Percentiles rank a stretch among this genome's conserved stretches.
Conservation (phyloP, 2,888 invertebrate genomes). For the Metellina segmentata region DNA sequence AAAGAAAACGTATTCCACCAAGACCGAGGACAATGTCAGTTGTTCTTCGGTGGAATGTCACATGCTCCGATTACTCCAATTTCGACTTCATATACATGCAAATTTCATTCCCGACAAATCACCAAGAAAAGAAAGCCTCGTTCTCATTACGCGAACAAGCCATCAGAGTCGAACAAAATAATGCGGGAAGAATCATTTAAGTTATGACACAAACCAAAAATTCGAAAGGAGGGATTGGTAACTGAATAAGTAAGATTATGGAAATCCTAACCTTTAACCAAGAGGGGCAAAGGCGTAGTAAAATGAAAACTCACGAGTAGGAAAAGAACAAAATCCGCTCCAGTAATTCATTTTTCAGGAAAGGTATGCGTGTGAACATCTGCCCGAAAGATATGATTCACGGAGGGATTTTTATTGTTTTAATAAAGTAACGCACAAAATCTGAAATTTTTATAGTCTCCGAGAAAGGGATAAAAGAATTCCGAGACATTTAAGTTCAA, state of each 20-base stretch:
- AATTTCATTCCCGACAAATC: conserved; percentile 44
- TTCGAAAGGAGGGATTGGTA: neutral
- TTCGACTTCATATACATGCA: conserved; percentile 45
- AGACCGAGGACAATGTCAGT: neutral
- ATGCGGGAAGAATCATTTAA: conserved; percentile 26
- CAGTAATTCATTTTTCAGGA: neutral
- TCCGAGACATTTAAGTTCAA: neutral
- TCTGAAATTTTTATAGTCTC: conserved; percentile 1
- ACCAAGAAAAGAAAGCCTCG: conserved; percentile 17
- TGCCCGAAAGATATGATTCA: conserved; percentile 15
- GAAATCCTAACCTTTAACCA: conserved; percentile 63
- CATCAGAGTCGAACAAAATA: conserved; percentile 40
- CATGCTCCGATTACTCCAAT: neutral
- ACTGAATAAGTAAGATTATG: conserved; percentile 72
- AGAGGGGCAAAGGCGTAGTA: neutral
- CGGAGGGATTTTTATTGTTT: conserved; percentile 2
- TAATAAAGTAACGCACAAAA: conserved; percentile 40
- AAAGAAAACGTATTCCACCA: conserved; percentile 6
- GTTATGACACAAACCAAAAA: conserved; percentile 19
- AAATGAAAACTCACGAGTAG: neutral
- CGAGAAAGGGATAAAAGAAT: neutral
- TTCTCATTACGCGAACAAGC: conserved; percentile 48
- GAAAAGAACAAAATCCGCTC: neutral
- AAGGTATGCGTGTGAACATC: neutral
- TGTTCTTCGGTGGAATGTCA: neutral